Base-by-base conservation (phyloP, 2,113 vertebrate species). In the Marmota monax region DNA sequence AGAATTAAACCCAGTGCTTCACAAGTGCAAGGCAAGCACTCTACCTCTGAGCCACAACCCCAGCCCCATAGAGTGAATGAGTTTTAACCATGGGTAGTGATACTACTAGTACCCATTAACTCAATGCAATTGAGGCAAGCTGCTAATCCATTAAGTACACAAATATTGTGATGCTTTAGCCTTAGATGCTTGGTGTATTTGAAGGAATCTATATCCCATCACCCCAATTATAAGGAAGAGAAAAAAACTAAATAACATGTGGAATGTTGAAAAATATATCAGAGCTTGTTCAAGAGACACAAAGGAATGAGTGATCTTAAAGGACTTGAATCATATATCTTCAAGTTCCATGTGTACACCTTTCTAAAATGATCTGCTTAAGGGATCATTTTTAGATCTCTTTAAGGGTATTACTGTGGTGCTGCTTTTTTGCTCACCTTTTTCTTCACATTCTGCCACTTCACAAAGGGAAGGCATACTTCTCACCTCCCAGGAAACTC, bases 241-340 rank as follows among this genome's bases (percentile, higher is more conserved):
- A 88, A 94, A 76, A 67, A 61, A 95, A 86, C 61, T 42, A 92
- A 86, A 58, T 20, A 61, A 67, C 23, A 86, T 25, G 39, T 70
- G 69, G 63, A 88, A 63, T 58, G 18, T 18, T 86, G n/a, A 29
- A 72, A 82, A 53, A 73, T 63, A 27, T 20, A 39, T 61, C 20
- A 56, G 17, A 69, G 18, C 78, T 77, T 14, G 0, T 69, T 69
- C n/a, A 42, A 88, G 20, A 29, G 13, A 74, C 45, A 84, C 10
- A 27, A 4, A 88, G 37, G 22, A 37, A 11, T 1, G 11, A 53
- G 42, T 69, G 48, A 69, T 39, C 67, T 77, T 61, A 65, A 85
- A 74, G 67, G 34, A 93, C 63, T 73, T n/a, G 63, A 34, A 94
- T 63, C 70, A 74, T 94, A 1, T 45, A 65, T 29, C 27, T 16